Base-by-base conservation (phyloP, 2,113 vertebrate genomes). In the Bettongia penicillata region DNA sequence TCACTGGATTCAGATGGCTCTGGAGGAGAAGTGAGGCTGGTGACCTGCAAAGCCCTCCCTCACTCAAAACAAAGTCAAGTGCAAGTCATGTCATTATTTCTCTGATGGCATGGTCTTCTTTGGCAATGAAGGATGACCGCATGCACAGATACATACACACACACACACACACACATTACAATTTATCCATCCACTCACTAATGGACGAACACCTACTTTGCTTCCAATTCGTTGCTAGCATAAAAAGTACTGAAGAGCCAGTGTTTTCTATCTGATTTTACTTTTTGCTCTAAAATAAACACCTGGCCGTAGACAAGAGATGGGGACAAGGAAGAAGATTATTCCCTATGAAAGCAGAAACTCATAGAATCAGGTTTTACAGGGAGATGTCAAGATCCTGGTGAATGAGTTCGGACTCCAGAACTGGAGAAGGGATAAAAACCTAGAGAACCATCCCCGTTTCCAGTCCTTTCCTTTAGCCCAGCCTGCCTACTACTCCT, bases 231-330 rank as follows among this genome's bases (percentile, higher is more conserved):
- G 89, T 93, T 77, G 57, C 94, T 93, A 95, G 2, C 0, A 48
- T 11, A 92, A 89, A 93, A 90, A 93, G 68, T 37, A 24, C 24
- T 89, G 10, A 51, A 51, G 89, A 91, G 92, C 96, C 94, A 95
- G 96, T 96, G 91, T 94, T 53, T 90, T 95, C 94, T 93, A 94
- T 95, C 97, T 96, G 96, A 61, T 55, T 94, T 97, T 95, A 97
- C 51, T 96, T 97, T 96, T 96, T 52, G 25, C 92, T 97, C 93
- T 91, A 31, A 77, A 95, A 96, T 94, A 95, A 89, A 31, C 26
- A 22, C 48, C 91, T 90, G 68, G 68, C n/a, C 68, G 89, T 97
- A 97, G 91, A 97, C 68, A 94, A 90, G 0, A 0, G 9, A 16
- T 2, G 53, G 50, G 43, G 48, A 51, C 9, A 55, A 90, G 4